Evolutionary conservation across 2,888 invertebrate species (phyloP), one percentile per base, ranked within the genome.

Genomic region (Geophilus truncorum): DNA sequence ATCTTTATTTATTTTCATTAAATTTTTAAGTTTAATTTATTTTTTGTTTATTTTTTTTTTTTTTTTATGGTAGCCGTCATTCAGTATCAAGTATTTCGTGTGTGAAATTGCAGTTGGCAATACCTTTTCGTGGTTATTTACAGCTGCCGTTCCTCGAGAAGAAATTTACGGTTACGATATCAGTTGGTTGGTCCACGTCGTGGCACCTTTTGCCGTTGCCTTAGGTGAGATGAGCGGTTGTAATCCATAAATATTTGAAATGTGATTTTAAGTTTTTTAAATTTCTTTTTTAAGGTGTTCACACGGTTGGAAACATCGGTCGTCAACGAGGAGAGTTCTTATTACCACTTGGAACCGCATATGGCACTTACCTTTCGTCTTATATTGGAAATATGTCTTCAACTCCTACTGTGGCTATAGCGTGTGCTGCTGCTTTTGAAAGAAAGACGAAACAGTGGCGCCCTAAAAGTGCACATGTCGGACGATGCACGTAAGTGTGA

Each of bases 301-400:
- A 95, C 92, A 89, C 92, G 0, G 94, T 96, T 9, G 96, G 96
- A 30, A 97, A 97, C 85, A 92, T 97, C 82, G 97, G 97, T 0
- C 90, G 92, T 1, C 93, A 96, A 85, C 89, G 90, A 84, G 96
- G 96, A 0, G 87, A 90, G 0, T 88, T 94, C 89, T 90, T 91
- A 86, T 90, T 94, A 0, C 85, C 95, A 0, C 79, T 91, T 0
- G 92, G 91, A 0, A 92, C 96, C 0, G 75, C 75, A 7, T 32
- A 18, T 21, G 21, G 28, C 10, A 9, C 77, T 10, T 32, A 34
- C 32, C 9, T 77, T 32, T 32, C 21, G 7, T 28, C 62, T 5
- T 25, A 25, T 6, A 12, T 62, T 12, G 25, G 23, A 1, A 62
- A 62, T 25, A 1, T 23, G 21, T 30, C 77, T 15, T 18, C 30